A percentile compares a stretch with the other conserved stretches of the same genome.
Conservation (phyloP, 2,888 invertebrate species). For the Tachina grossa region DNA sequence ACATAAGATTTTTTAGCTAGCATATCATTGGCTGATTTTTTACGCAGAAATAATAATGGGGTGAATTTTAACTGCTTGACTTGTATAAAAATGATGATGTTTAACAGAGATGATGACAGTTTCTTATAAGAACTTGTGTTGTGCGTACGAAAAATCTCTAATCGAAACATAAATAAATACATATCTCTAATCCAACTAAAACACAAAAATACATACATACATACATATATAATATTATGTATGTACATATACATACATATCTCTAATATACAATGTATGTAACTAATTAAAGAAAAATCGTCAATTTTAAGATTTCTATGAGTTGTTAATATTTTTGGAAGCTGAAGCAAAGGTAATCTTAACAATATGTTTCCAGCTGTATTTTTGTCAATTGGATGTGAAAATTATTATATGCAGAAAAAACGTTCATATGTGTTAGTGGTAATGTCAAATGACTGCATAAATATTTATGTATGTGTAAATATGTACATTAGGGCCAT, state of each 20-base stretch:
- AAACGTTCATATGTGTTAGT: too few relatives aligned
- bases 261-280: not conserved
- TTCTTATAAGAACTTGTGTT: constrained; percentile 67
- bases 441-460: too few relatives aligned
- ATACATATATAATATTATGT: too few relatives aligned
- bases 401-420: too few relatives aligned
- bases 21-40: constrained; percentile 48
- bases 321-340: constrained; percentile 18
- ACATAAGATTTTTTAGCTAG: not conserved
- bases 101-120: constrained; percentile 73
- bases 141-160: constrained; percentile 35
- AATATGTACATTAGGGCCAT: too few relatives aligned
- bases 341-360: constrained; percentile 5
- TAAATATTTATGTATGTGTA: too few relatives aligned
- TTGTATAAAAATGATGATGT: constrained; percentile 79
- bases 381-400: too few relatives aligned
- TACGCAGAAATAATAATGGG: constrained; percentile 1
- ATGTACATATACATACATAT: not conserved
- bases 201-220: too few relatives aligned
- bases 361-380: not conserved
- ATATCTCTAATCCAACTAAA: not conserved
- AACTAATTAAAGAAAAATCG: not conserved
- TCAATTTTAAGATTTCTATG: not conserved
- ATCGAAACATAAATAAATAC: not conserved
- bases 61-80: constrained; percentile 22